Percentiles rank a stretch among this genome's conserved stretches.
phyloP scores from a whole-genome alignment of 2,113 vertebrate genomes.

The Ceyx margarethae region DNA sequence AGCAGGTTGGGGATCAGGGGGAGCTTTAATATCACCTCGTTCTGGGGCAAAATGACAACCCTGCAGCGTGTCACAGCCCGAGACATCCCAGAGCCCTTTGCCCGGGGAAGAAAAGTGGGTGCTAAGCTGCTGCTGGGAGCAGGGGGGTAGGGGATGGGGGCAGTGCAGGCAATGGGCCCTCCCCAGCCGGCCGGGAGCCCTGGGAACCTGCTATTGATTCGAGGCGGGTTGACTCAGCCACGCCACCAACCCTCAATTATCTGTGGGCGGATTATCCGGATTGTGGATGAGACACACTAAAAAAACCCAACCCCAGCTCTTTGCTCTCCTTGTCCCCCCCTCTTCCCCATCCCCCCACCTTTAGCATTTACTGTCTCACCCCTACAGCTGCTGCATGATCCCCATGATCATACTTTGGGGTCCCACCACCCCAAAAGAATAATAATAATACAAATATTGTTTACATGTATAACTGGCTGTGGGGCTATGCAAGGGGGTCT shows the following conservation, averaged over 20 bases:
- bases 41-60: fast-evolving
- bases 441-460: fast-evolving
- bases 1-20: too few species aligned
- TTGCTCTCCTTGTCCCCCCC: background rate
- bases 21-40: fast-evolving
- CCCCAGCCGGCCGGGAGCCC: background rate
- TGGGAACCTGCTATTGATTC: background rate
- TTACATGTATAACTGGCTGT: fast-evolving
- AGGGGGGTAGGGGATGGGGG: background rate
- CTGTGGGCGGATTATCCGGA: conserved; percentile 49
- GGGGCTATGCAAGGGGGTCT: fast-evolving
- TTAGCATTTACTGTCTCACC: background rate
- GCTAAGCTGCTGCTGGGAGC: background rate
- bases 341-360: background rate
- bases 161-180: background rate
- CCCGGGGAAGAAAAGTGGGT: background rate
- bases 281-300: background rate
- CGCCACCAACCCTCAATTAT: conserved; percentile 36
- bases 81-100: background rate
- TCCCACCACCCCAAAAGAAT: fast-evolving
- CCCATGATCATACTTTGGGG: fast-evolving
- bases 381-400: background rate
- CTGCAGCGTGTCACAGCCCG: fast-evolving
- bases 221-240: background rate
- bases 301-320: background rate